These are phyloP conservation scores for Drosophila cognata DNA, from an alignment of 2,888 invertebrate species.

Conservation along the genomic window DNA sequence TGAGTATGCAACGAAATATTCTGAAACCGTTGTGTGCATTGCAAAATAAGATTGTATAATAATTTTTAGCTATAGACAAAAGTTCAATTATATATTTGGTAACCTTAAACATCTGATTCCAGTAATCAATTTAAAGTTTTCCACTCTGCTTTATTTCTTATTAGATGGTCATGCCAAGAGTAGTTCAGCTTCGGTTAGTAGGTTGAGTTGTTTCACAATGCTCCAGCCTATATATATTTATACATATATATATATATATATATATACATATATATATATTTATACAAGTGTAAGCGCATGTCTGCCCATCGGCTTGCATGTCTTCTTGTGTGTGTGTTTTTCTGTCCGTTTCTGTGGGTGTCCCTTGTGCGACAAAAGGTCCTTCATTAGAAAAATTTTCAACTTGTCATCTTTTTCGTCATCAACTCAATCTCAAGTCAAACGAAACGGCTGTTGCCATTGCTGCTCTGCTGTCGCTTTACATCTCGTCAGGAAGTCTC, in stretches of 20 bases:
- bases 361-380: constrained; percentile 75
- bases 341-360: constrained; percentile 21
- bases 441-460: constrained; percentile 73
- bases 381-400: constrained; percentile 82
- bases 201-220: neutral
- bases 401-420: constrained; percentile 82
- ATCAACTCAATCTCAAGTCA: constrained; percentile 80
- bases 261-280: constrained; percentile 15
- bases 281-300: constrained; percentile 23
- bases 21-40: neutral
- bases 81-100: neutral
- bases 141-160: neutral
- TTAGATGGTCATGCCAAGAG: constrained; percentile 10
- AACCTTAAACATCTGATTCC: neutral
- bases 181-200: constrained; percentile 24
- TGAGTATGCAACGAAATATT: too few relatives aligned
- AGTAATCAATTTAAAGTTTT: neutral
- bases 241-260: constrained; percentile 10
- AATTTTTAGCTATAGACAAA: neutral
- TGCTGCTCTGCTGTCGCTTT: constrained; percentile 67
- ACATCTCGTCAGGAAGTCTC: constrained; percentile 69
- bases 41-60: neutral
- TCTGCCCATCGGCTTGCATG: constrained; percentile 47
- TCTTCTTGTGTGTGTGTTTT: constrained; percentile 14
- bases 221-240: constrained; percentile 1